Conservation (phyloP, 2,888 invertebrate genomes). For the Hedya salicella region DNA sequence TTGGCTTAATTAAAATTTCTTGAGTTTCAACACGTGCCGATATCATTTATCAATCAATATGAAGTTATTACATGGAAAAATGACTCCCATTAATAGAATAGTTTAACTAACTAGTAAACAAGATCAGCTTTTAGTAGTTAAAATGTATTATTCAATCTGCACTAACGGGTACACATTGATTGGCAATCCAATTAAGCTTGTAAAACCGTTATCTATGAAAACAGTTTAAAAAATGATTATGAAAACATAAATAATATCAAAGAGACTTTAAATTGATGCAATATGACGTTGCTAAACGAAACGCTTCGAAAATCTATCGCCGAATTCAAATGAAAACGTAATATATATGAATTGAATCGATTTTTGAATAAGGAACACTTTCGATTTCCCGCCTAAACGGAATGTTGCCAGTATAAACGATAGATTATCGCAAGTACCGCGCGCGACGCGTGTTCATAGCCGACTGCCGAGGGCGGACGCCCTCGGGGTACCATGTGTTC, state of each 20-base stretch:
- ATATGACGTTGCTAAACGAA: background rate
- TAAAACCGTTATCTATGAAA: conserved; percentile 40
- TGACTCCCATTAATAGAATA: conserved; percentile 28
- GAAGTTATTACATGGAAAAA: conserved; percentile 26
- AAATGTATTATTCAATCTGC: conserved; percentile 33
- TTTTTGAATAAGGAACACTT: conserved; percentile 24
- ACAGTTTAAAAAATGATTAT: conserved; percentile 38
- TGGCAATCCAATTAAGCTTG: conserved; percentile 47
- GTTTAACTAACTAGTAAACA: conserved; percentile 28
- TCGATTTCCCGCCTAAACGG: conserved; percentile 36
- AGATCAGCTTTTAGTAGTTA: conserved; percentile 46
- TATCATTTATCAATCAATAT: conserved; percentile 37
- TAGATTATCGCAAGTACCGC: conserved; percentile 29
- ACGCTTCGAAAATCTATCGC: conserved; percentile 7
- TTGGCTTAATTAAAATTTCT: conserved; percentile 26
- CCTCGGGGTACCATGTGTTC: conserved; percentile 69
- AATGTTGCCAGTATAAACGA: conserved; percentile 36
- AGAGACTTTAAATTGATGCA: conserved; percentile 10
- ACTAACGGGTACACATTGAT: conserved; percentile 47
- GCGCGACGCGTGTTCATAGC: conserved; percentile 68
- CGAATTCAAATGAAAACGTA: background rate
- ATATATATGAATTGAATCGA: background rate
- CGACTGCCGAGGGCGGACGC: conserved; percentile 82
- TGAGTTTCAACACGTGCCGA: conserved; percentile 27
- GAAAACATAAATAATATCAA: conserved; percentile 30